Conservation (phyloP, 2,797 vertebrate genomes). For the Leptodactylus fallax region DNA sequence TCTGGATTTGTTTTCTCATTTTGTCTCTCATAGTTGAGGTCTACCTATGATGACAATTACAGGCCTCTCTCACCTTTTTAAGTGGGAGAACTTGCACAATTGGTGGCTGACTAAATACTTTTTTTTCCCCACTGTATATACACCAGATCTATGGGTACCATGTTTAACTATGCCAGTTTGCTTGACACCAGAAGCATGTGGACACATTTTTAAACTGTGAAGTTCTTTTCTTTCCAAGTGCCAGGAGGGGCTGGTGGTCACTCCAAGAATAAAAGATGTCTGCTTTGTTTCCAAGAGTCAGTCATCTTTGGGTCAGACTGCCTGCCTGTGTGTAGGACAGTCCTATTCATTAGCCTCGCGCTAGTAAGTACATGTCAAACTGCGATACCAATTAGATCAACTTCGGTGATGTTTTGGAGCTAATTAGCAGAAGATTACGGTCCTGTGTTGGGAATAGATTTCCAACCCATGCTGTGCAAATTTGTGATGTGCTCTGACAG, state of each 20-base stretch:
- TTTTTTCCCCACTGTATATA: too few species aligned
- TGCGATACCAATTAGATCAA: conserved; percentile 73
- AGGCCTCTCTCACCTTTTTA: too few species aligned
- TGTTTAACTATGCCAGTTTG: neutral
- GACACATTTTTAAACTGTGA: neutral
- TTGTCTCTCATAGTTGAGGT: too few species aligned
- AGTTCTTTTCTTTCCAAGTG: conserved; percentile 26
- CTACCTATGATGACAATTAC: too few species aligned
- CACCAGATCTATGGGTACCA: neutral
- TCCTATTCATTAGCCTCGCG: conserved; percentile 76
- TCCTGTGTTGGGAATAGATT: conserved; percentile 71
- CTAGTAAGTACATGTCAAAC: conserved; percentile 73
- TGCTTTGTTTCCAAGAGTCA: conserved; percentile 8
- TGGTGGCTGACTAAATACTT: too few species aligned
- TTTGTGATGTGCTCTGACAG: conserved; percentile 54
- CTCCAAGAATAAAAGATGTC: conserved; percentile 48
- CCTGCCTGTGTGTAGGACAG: conserved; percentile 70
- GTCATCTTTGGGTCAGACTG: conserved; percentile 56
- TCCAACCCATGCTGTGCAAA: conserved; percentile 62
- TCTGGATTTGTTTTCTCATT: too few species aligned
- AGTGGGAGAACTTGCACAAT: too few species aligned
- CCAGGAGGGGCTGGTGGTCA: conserved; percentile 65
- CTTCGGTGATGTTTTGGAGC: conserved; percentile 70
- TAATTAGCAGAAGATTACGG: conserved; percentile 73
- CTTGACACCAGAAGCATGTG: neutral